These are phyloP conservation scores for Kryphioiulus occultus DNA, from an alignment of 2,888 invertebrate species.

Conservation along the genomic window DNA sequence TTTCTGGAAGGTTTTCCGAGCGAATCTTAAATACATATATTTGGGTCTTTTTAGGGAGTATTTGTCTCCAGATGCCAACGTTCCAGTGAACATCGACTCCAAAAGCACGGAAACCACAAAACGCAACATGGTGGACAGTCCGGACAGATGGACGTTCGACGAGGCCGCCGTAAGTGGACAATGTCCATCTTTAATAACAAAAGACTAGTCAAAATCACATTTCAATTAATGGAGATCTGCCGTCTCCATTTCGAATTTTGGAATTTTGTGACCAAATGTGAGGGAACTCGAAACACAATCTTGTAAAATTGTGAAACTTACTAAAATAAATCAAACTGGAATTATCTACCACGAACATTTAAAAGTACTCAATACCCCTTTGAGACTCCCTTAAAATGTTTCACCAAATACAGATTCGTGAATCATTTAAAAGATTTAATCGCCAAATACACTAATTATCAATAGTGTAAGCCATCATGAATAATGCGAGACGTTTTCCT, in stretches of 20 bases:
- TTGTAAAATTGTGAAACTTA: too few species aligned
- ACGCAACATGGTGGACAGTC: conserved; percentile 75
- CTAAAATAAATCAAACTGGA: too few species aligned
- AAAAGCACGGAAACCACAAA: conserved; percentile 84
- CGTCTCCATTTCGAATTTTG: too few species aligned
- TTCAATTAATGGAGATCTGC: too few species aligned
- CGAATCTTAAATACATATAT: background rate
- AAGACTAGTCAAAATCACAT: background rate
- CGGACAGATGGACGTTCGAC: conserved; percentile 95
- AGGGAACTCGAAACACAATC: too few species aligned
- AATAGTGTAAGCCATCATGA: background rate
- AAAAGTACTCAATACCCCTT: too few species aligned
- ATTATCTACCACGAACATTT: too few species aligned
- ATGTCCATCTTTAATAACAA: background rate
- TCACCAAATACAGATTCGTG: too few species aligned
- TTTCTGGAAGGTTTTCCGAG: background rate
- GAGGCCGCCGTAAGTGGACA: conserved; percentile 83
- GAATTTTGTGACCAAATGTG: too few species aligned
- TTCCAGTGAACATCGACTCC: conserved; percentile 97
- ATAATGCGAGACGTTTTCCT: background rate
- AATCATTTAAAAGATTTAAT: too few species aligned
- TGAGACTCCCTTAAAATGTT: too few species aligned
- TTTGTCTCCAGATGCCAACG: conserved; percentile 90
- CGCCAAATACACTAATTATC: too few species aligned
- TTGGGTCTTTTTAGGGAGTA: conserved; percentile 71